A percentile compares a stretch with the other conserved stretches of the same genome.
These are phyloP conservation scores for Conomelus anceps DNA, from an alignment of 2,888 invertebrate species.

Conservation along the genomic window DNA sequence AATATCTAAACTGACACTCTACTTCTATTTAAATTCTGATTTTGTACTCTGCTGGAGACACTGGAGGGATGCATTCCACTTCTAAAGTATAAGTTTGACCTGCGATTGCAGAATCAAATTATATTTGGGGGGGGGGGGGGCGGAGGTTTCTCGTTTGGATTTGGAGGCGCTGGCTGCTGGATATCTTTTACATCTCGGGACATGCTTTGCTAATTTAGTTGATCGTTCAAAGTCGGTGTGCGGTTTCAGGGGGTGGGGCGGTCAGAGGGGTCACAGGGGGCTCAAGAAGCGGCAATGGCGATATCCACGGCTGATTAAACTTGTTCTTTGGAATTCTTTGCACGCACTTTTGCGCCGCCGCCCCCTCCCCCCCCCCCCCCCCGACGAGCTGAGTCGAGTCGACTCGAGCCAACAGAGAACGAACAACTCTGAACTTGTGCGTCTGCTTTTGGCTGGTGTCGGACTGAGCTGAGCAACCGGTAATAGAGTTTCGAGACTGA, in stretches of 20 bases:
- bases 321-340: neutral
- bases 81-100: neutral
- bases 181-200: too few species aligned
- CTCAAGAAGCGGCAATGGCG: neutral
- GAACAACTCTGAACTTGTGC: neutral
- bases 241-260: neutral
- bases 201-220: neutral
- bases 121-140: too few species aligned
- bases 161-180: too few species aligned
- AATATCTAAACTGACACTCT: too few species aligned
- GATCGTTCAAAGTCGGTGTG: neutral
- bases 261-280: neutral
- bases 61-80: too few species aligned
- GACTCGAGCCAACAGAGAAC: neutral
- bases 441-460: neutral
- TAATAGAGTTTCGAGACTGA: neutral
- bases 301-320: neutral
- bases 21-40: too few species aligned
- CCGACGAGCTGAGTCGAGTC: too few species aligned
- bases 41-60: too few species aligned
- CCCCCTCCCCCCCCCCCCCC: too few species aligned
- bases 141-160: too few species aligned
- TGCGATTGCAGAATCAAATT: neutral
- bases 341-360: neutral
- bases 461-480: neutral